Evolutionary conservation across 2,797 vertebrate species (phyloP).

Genomic region (Channallabes apus): DNA sequence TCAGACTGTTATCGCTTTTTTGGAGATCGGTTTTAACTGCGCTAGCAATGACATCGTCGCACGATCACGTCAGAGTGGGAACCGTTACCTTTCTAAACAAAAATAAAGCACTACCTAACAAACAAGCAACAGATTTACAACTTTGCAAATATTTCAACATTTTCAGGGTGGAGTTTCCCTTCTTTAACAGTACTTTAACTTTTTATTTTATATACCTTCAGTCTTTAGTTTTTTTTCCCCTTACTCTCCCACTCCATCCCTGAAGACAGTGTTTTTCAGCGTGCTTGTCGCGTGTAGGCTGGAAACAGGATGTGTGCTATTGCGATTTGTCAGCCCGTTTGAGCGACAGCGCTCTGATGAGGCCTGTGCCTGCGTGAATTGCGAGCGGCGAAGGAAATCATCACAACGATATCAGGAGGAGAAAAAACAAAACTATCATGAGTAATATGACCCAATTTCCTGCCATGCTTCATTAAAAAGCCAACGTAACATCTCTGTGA

Average conservation of each 20-base stretch:
- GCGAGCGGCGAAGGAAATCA: conserved; percentile 52
- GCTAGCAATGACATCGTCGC: neutral
- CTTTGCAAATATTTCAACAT: neutral
- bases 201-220: neutral
- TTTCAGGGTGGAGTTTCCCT: neutral
- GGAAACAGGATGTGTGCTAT: conserved; percentile 27
- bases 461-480: conserved; percentile 72
- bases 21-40: neutral
- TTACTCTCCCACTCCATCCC: neutral
- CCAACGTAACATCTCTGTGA: conserved; percentile 67
- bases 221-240: too few species aligned
- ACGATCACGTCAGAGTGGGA: neutral
- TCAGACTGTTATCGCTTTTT: neutral
- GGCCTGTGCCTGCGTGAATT: conserved; percentile 36
- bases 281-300: neutral
- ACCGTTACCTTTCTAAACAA: neutral
- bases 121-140: neutral
- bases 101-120: neutral
- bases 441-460: conserved; percentile 58
- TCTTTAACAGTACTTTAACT: neutral
- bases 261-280: neutral
- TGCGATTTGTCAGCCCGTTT: conserved; percentile 43
- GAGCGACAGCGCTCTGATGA: conserved; percentile 54
- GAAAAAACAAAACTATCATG: conserved; percentile 33
- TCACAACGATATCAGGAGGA: conserved; percentile 66